These are phyloP conservation scores for Siphamia tubifer DNA, from an alignment of 2,113 vertebrate species.

Conservation along the genomic window DNA sequence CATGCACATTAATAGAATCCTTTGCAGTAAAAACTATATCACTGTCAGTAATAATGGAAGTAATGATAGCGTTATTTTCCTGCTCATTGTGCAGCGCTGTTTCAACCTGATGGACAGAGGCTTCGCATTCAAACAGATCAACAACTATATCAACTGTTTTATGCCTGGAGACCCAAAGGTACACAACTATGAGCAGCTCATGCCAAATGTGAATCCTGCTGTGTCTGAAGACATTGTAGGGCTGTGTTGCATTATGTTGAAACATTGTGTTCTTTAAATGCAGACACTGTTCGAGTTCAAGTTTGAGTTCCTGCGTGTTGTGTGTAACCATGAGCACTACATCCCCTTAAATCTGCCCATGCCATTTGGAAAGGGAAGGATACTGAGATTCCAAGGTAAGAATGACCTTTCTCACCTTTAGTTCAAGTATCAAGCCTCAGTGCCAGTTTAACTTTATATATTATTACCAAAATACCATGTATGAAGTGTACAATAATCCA, in stretches of 20 bases:
- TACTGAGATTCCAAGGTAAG: constrained; percentile 97
- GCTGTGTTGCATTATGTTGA: too few species aligned
- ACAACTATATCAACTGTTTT: constrained; percentile 96
- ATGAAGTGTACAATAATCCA: too few species aligned
- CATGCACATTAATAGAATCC: too few species aligned
- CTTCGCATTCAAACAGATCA: constrained; percentile 98
- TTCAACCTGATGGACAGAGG: constrained; percentile 98
- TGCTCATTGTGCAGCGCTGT: constrained; percentile 83
- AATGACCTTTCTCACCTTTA: background rate
- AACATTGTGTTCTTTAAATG: constrained; percentile 34
- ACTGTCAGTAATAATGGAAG: too few species aligned
- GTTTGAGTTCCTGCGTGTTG: constrained; percentile 96
- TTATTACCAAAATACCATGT: too few species aligned
- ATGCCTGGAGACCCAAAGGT: constrained; percentile 96
- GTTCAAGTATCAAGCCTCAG: background rate
- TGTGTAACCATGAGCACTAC: constrained; percentile 97
- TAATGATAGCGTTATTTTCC: background rate
- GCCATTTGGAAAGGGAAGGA: constrained; percentile 95
- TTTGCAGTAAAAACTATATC: too few species aligned
- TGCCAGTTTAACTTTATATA: too few species aligned
- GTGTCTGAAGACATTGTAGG: background rate
- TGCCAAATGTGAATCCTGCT: background rate
- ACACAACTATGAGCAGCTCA: background rate
- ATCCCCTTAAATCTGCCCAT: constrained; percentile 98
- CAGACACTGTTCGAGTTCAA: constrained; percentile 98